Conservation (phyloP, 64 coral and sea anemone species). For the Actinia tenebrosa region DNA sequence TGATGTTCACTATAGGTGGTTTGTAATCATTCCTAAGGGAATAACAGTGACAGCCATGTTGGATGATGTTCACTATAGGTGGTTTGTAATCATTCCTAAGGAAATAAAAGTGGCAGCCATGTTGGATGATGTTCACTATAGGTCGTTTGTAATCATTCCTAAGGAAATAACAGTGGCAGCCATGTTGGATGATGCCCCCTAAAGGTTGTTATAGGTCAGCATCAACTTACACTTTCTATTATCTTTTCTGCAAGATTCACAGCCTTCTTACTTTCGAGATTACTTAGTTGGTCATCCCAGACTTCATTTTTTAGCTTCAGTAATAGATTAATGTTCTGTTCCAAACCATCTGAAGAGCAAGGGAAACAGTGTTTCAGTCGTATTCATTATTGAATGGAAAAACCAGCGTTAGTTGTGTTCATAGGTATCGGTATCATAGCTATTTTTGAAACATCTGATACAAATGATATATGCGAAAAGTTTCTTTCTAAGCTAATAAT, state of each 20-base stretch:
- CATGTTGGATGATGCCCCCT: not conserved
- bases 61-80: not conserved
- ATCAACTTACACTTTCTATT: not conserved
- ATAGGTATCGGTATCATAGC: no score
- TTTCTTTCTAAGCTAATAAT: no score
- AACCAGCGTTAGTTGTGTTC: no score
- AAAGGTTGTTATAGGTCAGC: not conserved
- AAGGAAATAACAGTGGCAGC: not conserved
- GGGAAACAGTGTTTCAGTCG: not conserved
- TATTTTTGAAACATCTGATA: no score
- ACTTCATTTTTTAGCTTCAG: slow-evolving; percentile 6
- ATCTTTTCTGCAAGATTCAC: not conserved
- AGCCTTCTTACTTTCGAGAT: not conserved
- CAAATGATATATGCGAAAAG: no score
- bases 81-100: not conserved
- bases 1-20: not conserved
- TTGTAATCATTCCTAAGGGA: not conserved
- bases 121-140: not conserved
- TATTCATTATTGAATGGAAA: no score
- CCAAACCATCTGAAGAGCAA: not conserved
- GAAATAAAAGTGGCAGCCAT: not conserved
- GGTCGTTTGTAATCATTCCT: not conserved
- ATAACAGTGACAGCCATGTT: not conserved
- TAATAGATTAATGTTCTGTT: not conserved
- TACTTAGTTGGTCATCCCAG: not conserved